Evolutionary conservation across 2,888 invertebrate genomes (phyloP).

Genomic region (Cheilosia scutellata): DNA sequence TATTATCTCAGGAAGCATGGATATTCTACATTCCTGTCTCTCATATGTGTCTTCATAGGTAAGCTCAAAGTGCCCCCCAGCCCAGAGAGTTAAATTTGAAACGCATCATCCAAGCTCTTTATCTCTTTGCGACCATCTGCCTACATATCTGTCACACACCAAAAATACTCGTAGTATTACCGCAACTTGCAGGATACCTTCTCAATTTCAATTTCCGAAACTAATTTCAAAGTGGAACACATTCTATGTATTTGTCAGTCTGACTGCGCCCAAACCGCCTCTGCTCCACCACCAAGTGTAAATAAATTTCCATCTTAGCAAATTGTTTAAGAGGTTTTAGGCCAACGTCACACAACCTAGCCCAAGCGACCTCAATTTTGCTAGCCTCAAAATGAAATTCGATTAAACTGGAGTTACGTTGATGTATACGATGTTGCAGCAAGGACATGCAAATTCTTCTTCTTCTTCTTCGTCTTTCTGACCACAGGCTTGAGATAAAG

Average conservation of each 20-base stretch:
- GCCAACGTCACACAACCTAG: constrained; percentile 33
- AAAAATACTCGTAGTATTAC: constrained; percentile 3
- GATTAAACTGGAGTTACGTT: constrained; percentile 49
- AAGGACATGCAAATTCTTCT: constrained; percentile 53
- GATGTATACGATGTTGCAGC: constrained; percentile 7
- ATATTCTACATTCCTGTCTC: too few species aligned
- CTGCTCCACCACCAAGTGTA: constrained; percentile 6
- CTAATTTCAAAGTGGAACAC: constrained; percentile 52
- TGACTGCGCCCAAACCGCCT: not conserved
- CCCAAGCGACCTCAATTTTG: constrained; percentile 19
- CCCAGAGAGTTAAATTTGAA: too few species aligned
- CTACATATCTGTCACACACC: not conserved
- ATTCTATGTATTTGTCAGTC: constrained; percentile 20
- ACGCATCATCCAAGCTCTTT: not conserved
- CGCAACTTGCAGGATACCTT: not conserved
- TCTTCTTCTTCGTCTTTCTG: constrained; percentile 36
- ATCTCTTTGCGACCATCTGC: not conserved
- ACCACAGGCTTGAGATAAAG: constrained; percentile 61
- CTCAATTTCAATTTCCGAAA: constrained; percentile 11
- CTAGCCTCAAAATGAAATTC: constrained; percentile 57
- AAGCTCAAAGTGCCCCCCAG: too few species aligned
- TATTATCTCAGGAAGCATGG: too few species aligned
- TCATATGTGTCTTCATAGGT: too few species aligned
- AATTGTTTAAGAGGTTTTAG: constrained; percentile 46
- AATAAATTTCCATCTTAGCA: constrained; percentile 44